Evolutionary conservation across 2,888 invertebrate genomes (phyloP), one percentile per base, ranked within the genome.

Genomic region (Plebejus anna): DNA sequence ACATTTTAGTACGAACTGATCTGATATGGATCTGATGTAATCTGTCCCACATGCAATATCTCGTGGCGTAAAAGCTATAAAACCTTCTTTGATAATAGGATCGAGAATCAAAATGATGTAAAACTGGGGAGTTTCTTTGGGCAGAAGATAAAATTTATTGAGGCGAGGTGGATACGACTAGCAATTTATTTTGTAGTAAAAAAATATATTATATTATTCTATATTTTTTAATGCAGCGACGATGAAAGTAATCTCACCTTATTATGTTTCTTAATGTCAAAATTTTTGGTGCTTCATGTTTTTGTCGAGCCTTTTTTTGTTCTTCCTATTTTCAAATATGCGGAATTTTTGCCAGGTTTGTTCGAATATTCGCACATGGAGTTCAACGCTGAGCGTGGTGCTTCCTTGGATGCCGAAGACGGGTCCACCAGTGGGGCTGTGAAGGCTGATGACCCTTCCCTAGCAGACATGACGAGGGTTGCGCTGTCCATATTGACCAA

Each of bases 281-380:
- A 47, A 47, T 47, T 47, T 47, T 47, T 47, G 0, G 47, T 47
- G 9, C 9, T 47, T 47, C 47, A 47, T 47, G 2, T 47, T 11
- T 47, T 47, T 47, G 47, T 47, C 47, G 47, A 47, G 3, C 47
- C 9, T 47, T 47, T 47, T 47, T 47, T 47, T n/a, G n/a, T n/a
- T 5, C 16, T 57, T 57, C 2, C 11, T 47, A 47, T 47, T 11
- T 47, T 47, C 9, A 47, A 47, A 9, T 47, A 47, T 47, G 9
- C 47, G 9, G 47, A 11, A 11, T 47, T 47, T 47, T 47, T 47
- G 9, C 11, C 22, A 66, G 66, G 66, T 32, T 66, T 66, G 32
- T 97, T 97, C 85, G 95, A 96, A 80, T 96, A 96, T 85, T 96
- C 96, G 32, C 97, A 97, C 86, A 96, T 97, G 96, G 96, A 96